Conservation (phyloP, 2,888 invertebrate genomes). For the Orchestes rusci region DNA sequence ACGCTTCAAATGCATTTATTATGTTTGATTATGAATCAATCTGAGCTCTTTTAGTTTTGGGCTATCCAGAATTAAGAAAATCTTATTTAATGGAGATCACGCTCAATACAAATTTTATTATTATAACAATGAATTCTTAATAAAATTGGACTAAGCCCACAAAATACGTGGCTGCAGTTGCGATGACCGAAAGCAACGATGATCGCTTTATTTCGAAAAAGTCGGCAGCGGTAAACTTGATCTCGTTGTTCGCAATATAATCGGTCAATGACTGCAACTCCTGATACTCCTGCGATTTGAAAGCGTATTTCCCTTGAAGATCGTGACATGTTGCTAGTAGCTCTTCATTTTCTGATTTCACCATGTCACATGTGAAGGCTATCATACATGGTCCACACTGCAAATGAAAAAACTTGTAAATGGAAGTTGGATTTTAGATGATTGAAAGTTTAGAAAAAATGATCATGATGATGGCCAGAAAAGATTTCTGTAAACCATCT, state of each 20-base stretch:
- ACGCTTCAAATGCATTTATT: too few species aligned
- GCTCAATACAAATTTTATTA: too few species aligned
- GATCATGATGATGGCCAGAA: too few species aligned
- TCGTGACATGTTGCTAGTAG: slow-evolving; percentile 8
- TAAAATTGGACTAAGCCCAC: slow-evolving; percentile 14
- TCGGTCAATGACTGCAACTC: slow-evolving; percentile 7
- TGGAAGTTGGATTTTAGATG: too few species aligned
- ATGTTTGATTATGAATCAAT: too few species aligned
- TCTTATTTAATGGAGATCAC: too few species aligned
- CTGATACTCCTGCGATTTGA: slow-evolving; percentile 8
- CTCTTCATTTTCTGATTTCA: slow-evolving; percentile 5
- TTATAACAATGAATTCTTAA: too few species aligned
- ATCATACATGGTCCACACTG: slow-evolving; percentile 12
- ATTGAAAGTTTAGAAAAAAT: too few species aligned
- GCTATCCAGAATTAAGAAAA: too few species aligned
- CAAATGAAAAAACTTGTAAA: slow-evolving; percentile 5
- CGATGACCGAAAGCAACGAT: slow-evolving; percentile 8
- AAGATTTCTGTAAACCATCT: too few species aligned
- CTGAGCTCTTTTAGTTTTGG: too few species aligned
- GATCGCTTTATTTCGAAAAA: slow-evolving; percentile 12
- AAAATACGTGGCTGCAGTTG: slow-evolving; percentile 13
- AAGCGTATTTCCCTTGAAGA: slow-evolving; percentile 9
- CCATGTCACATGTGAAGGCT: slow-evolving; percentile 10
- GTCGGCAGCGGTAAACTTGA: slow-evolving; percentile 15
- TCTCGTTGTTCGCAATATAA: slow-evolving; percentile 7